Percentiles rank a stretch among this genome's conserved stretches.
Evolutionary conservation across 2,888 invertebrate species (phyloP).

Genomic region (Plutella xylostella): DNA sequence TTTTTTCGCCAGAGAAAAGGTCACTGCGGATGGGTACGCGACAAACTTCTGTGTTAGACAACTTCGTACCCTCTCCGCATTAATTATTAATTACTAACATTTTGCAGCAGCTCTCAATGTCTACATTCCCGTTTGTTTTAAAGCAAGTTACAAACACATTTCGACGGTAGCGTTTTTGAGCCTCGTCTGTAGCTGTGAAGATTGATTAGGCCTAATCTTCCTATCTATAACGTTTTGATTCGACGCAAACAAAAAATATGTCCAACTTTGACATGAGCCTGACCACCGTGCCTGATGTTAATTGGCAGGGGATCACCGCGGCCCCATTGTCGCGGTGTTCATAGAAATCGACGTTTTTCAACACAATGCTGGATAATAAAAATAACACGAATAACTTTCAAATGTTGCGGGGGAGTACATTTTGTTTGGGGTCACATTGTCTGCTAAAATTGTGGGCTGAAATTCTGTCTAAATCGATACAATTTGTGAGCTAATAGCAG

Average conservation of each 20-base stretch:
- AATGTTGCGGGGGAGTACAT: slow-evolving; percentile 48
- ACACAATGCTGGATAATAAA: slow-evolving; percentile 42
- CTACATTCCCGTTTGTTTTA: neutral
- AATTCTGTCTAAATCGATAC: neutral
- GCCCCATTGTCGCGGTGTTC: slow-evolving; percentile 32
- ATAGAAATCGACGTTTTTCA: slow-evolving; percentile 47
- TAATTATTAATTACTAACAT: slow-evolving; percentile 47
- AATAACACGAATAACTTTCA: slow-evolving; percentile 49
- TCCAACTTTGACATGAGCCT: slow-evolving; percentile 49
- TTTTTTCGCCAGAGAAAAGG: slow-evolving; percentile 59
- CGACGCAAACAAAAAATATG: slow-evolving; percentile 33
- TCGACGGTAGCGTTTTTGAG: slow-evolving; percentile 4
- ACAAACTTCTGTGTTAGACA: slow-evolving; percentile 44
- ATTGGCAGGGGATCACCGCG: slow-evolving; percentile 61
- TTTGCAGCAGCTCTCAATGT: neutral
- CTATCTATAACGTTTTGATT: slow-evolving; percentile 29
- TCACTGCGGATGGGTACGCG: slow-evolving; percentile 24
- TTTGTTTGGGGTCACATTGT: neutral
- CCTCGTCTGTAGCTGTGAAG: slow-evolving; percentile 15
- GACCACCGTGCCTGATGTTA: slow-evolving; percentile 63
- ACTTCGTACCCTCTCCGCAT: slow-evolving; percentile 41
- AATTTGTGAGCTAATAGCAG: too few relatives aligned
- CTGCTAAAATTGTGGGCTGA: neutral
- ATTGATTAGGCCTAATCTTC: slow-evolving; percentile 29
- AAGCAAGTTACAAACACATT: neutral